Evolutionary conservation across 64 coral and sea anemone genomes (phyloP), one percentile per base, ranked within the genome.

Genomic region (Acropora tenuis): DNA sequence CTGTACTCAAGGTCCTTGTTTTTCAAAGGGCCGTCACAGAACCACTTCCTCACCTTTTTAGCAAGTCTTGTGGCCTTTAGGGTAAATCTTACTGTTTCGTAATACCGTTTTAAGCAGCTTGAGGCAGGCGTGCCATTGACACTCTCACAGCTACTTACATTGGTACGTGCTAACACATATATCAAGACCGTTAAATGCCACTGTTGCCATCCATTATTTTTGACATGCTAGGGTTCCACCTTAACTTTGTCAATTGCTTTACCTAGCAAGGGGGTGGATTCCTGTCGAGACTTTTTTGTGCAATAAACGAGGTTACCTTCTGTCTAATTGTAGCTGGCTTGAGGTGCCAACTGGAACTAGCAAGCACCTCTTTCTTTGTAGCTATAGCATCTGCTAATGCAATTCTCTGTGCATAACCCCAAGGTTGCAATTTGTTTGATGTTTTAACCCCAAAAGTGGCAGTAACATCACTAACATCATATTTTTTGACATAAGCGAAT

Each of bases 351-450:
- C 52, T 55, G 10, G 63, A 77, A 43, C 43, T 41, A 40, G 73
- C 73, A 30, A 30, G 73, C 7, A 42, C 5, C 45, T 19, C 12
- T 19, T 8, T 8, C 40, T 40, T 2, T 78, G 41, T 78, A 5
- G 76, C 76, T 47, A 78, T 44, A 43, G 41, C 13, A 43, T 46
- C 41, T 16, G 76, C 76, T 43, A 47, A 15, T 47, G 41, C 18
- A 41, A 84, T 18, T 67, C 50, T 84, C 78, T 60, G 41, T 84
- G 55, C 48, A 60, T 84, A 84, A 60, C 41, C 18, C 80, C 80
- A 84, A 58, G 80, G 80, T 5, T 43, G 41, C 80, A 52, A 84
- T 52, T 58, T 65, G 63, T 18, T 6, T 60, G 20, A 15, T 2
- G 12, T 77, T 77, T 16, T 77, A 19, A 11, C 12, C 47, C 75